Base-by-base conservation (phyloP, 2,797 vertebrate genomes). In the Lates japonicus region DNA sequence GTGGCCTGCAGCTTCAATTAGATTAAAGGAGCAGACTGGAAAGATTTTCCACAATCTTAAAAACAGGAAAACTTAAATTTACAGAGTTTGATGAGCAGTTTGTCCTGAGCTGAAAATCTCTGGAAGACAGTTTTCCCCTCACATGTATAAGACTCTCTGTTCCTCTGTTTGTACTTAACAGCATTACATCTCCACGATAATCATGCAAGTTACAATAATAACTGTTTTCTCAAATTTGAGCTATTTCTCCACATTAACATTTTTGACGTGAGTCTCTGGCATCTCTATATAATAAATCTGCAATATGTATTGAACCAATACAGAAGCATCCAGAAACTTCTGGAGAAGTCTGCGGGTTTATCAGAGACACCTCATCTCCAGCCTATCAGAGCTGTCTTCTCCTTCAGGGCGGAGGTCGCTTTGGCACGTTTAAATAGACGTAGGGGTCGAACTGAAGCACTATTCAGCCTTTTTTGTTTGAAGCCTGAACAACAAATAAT, bases 301-400 rank as follows among this genome's bases (percentile, higher is more conserved):
- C 1, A 64, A 25, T 4, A 35, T 6, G 0, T 29, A 35, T 25
- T 33, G 13, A 37, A 12, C 3, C 3, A 5, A 19, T 12, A 42
- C 22, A 9, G n/a, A 54, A 46, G 16, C 2, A 12, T 78, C 78
- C 60, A 80, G 85, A 82, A 79, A 0, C 13, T 73, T 90, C 88
- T 83, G 71, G 76, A 46, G 55, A 13, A 22, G 7, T 78, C 29
- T 48, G 6, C 1, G 11, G 25, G 22, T 42, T 89, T 89, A 91
- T 93, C 91, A 83, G 37, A 0, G 0, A 3, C 16, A 0, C 71
- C n/a, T 65, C 81, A 93, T 93, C 90, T 91, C 44, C 82, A 84
- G 78, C 90, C 91, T 84, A 90, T 93, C 83, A 66, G 61, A 66
- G 51, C 63, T 0, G 13, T 3, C 51, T 4, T 42, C 61, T 57